Evolutionary conservation across 2,888 invertebrate species (phyloP).

Genomic region (Vesta saturnalis): DNA sequence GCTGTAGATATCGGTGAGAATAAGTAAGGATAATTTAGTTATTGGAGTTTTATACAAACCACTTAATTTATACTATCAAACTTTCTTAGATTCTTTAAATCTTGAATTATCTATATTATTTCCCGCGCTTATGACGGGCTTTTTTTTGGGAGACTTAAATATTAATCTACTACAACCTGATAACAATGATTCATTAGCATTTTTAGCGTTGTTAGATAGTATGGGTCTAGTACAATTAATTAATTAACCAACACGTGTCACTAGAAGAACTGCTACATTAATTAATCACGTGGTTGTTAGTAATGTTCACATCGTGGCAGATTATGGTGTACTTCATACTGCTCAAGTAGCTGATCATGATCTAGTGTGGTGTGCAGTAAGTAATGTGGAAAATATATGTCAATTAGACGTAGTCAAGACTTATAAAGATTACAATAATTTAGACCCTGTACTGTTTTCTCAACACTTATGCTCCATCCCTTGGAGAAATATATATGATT

Average conservation of each 20-base stretch:
- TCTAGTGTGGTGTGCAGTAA: background rate
- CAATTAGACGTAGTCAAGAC: background rate
- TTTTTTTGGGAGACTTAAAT: background rate
- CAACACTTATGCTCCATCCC: background rate
- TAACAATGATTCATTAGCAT: background rate
- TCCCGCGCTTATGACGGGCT: background rate
- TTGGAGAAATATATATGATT: no score
- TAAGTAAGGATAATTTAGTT: background rate
- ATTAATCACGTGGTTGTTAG: background rate
- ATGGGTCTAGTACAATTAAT: background rate
- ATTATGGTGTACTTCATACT: background rate
- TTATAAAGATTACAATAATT: background rate
- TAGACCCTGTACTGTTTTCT: background rate
- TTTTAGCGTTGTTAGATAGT: background rate
- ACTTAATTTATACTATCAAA: no score
- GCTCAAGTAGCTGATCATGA: background rate
- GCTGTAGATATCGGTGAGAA: background rate
- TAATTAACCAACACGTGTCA: background rate
- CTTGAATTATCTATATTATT: background rate
- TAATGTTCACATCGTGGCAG: background rate
- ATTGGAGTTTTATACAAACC: background rate
- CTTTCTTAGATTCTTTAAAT: background rate
- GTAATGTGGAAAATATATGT: no score
- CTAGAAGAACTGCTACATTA: background rate
- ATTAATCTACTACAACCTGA: background rate